These are phyloP conservation scores for Ursus arctos DNA, from an alignment of 2,113 vertebrate genomes.

Conservation along the genomic window DNA sequence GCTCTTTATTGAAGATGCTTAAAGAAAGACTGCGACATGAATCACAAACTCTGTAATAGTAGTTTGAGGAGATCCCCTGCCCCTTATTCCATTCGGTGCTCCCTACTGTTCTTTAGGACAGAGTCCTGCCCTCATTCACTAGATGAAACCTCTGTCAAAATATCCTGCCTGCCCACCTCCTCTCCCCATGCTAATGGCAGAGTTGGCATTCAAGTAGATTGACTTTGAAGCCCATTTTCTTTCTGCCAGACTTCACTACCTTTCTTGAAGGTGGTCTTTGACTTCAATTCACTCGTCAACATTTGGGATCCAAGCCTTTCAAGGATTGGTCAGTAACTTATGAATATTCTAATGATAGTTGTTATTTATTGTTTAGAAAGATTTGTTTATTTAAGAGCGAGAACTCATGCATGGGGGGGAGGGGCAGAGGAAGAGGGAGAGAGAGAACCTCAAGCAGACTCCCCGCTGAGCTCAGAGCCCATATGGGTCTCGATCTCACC, in stretches of 20 bases:
- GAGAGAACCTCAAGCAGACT: neutral
- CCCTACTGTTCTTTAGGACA: neutral
- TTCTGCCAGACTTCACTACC: neutral
- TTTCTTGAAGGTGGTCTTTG: neutral
- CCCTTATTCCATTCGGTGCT: neutral
- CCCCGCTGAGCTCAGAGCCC: neutral
- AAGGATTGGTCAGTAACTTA: neutral
- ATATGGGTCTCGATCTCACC: neutral
- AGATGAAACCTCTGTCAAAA: neutral
- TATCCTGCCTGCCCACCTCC: too few species aligned
- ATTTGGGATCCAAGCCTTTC: neutral
- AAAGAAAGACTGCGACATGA: neutral
- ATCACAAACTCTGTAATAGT: neutral
- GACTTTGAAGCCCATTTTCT: neutral
- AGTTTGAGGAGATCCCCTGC: neutral
- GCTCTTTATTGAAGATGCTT: neutral
- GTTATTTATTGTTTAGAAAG: neutral
- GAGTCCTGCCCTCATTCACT: neutral
- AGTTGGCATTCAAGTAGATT: neutral
- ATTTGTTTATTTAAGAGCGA: neutral
- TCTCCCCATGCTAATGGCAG: neutral
- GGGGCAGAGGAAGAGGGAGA: neutral
- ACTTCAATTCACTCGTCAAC: neutral
- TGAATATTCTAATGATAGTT: neutral
- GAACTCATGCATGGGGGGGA: neutral